These are phyloP conservation scores for Charadrius vociferus DNA, from an alignment of 2,113 vertebrate genomes.

Conservation along the genomic window DNA sequence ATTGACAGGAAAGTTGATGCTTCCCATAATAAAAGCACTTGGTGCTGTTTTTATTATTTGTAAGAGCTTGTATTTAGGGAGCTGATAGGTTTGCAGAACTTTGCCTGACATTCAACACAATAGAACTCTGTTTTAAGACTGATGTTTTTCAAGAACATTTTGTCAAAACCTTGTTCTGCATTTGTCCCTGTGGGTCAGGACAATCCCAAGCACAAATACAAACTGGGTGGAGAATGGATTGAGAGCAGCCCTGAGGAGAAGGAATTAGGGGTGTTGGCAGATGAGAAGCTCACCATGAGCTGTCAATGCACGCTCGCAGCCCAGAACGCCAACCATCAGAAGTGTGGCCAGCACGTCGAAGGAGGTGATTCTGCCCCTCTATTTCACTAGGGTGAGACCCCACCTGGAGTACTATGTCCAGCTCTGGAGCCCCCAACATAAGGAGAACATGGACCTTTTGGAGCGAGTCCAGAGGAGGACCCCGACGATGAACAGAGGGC, in stretches of 20 bases:
- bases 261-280: neutral
- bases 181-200: neutral
- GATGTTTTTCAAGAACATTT: neutral
- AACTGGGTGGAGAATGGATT: neutral
- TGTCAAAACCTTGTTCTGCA: neutral
- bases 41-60: neutral
- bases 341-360: neutral
- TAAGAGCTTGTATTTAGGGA: neutral
- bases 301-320: neutral
- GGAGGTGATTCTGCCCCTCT: neutral
- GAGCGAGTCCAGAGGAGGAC: too few relatives aligned
- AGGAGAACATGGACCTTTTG: neutral
- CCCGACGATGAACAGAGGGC: too few relatives aligned
- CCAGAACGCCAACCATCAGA: neutral
- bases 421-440: neutral
- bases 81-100: neutral
- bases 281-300: neutral
- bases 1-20: neutral
- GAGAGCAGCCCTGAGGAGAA: neutral
- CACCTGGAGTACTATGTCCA: neutral
- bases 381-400: neutral
- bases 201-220: neutral
- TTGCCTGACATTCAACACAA: neutral
- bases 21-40: neutral
- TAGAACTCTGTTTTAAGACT: neutral